These are phyloP conservation scores for Rhagophthalmus giganteus DNA, from an alignment of 2,888 invertebrate species.

Conservation along the genomic window DNA sequence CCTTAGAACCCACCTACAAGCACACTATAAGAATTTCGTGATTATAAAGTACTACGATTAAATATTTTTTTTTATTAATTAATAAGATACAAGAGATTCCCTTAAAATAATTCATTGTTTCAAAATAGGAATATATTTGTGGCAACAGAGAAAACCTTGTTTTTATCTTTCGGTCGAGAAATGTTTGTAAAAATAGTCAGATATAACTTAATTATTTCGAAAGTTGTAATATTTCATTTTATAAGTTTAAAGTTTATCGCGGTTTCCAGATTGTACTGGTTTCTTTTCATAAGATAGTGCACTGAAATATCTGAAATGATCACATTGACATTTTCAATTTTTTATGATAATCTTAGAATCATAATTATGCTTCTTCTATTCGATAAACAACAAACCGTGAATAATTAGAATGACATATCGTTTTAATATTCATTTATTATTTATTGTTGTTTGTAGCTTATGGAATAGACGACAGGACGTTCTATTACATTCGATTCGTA, in stretches of 20 bases:
- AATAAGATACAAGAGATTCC: too few species aligned
- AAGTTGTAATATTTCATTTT: slow-evolving; percentile 19
- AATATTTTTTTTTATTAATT: background rate
- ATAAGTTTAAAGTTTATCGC: slow-evolving; percentile 29
- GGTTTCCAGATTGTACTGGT: slow-evolving; percentile 21
- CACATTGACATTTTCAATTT: slow-evolving; percentile 2
- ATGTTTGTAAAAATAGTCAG: slow-evolving; percentile 13
- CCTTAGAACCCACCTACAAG: slow-evolving; percentile 68
- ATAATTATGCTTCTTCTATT: too few species aligned
- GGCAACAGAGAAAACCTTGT: slow-evolving; percentile 4
- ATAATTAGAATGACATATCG: too few species aligned
- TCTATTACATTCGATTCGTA: too few species aligned
- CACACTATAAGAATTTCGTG: slow-evolving; percentile 53
- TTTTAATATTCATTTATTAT: background rate
- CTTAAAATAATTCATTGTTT: too few species aligned
- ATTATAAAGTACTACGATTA: background rate
- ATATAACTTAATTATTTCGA: slow-evolving; percentile 13
- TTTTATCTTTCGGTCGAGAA: slow-evolving; percentile 15
- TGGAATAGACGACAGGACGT: too few species aligned
- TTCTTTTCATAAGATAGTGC: slow-evolving; percentile 7
- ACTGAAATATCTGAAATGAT: slow-evolving; percentile 2
- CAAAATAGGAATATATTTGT: background rate
- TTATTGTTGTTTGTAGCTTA: background rate
- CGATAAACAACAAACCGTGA: too few species aligned
- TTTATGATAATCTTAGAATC: background rate